A percentile compares a stretch with the other conserved stretches of the same genome.
Conservation (phyloP, 2,797 vertebrate genomes). For the Neopelma chrysocephalum region DNA sequence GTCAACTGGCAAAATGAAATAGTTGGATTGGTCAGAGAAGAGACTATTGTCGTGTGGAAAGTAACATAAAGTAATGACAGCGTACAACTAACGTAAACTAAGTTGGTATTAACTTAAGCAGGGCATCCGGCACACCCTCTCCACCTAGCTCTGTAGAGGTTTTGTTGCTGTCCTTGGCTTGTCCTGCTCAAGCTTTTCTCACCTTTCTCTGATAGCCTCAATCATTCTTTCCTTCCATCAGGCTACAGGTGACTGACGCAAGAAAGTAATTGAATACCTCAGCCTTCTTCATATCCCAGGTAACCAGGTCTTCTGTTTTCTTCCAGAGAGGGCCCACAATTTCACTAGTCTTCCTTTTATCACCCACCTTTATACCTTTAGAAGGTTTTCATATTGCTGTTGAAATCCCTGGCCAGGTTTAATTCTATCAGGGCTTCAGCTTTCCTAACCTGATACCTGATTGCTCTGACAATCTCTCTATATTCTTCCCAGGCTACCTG, state of each 20-base stretch:
- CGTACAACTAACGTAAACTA: neutral
- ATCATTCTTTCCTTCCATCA: neutral
- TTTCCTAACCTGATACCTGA: neutral
- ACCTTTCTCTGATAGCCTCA: neutral
- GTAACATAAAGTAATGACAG: neutral
- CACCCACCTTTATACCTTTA: neutral
- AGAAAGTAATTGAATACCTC: neutral
- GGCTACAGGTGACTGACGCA: neutral
- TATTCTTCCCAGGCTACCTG: neutral
- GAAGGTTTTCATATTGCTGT: neutral
- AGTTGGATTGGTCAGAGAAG: neutral
- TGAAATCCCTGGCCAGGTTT: neutral
- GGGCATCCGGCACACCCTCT: constrained; percentile 5
- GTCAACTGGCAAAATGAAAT: neutral
- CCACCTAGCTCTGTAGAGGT: neutral
- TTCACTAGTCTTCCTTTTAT: neutral
- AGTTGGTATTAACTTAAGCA: neutral
- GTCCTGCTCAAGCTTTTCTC: neutral
- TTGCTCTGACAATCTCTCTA: neutral
- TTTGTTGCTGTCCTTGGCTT: neutral
- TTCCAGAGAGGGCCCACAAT: neutral
- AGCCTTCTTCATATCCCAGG: neutral
- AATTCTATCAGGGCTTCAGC: neutral
- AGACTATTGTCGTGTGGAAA: neutral
- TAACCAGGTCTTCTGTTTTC: neutral